Evolutionary conservation across 1,140 invertebrate species (phyloP).

Genomic region (Trachymyrmex cornetzi): DNA sequence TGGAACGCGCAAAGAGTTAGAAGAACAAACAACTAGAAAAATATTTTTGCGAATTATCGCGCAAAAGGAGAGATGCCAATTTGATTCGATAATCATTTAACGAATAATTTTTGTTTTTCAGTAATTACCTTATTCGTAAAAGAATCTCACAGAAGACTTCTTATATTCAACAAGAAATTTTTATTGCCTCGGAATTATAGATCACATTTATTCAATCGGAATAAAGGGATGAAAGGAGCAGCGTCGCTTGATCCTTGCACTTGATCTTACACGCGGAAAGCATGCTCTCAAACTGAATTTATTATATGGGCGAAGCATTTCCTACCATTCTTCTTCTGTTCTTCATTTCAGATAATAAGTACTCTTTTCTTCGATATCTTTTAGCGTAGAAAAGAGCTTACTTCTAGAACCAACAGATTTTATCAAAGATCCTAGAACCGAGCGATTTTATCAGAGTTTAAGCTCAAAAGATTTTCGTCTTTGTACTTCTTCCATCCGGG

Average conservation of each 20-base stretch:
- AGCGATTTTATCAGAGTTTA: slow-evolving; percentile 45
- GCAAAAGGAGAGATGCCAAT: background rate
- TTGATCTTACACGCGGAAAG: background rate
- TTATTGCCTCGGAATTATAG: slow-evolving; percentile 22
- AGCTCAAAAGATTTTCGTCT: slow-evolving; percentile 31
- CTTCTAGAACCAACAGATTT: slow-evolving; percentile 12
- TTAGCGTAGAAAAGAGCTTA: slow-evolving; percentile 20
- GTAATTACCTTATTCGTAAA: background rate
- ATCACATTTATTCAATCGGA: slow-evolving; percentile 52
- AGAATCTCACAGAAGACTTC: background rate
- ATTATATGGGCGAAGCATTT: slow-evolving; percentile 24
- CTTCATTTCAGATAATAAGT: slow-evolving; percentile 50
- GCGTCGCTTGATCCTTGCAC: background rate
- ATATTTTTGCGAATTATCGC: background rate
- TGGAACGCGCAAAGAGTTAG: slow-evolving; percentile 24
- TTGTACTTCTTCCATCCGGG: slow-evolving; percentile 15
- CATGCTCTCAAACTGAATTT: slow-evolving; percentile 60
- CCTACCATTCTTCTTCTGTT: background rate
- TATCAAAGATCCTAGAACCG: background rate
- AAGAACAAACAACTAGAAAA: background rate
- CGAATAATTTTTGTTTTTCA: background rate
- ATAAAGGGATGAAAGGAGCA: slow-evolving; percentile 11
- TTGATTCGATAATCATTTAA: slow-evolving; percentile 3
- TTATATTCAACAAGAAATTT: slow-evolving; percentile 17
- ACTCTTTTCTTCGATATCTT: slow-evolving; percentile 16